Conservation (phyloP, 2,888 invertebrate species). For the Nymphalis polychloros region DNA sequence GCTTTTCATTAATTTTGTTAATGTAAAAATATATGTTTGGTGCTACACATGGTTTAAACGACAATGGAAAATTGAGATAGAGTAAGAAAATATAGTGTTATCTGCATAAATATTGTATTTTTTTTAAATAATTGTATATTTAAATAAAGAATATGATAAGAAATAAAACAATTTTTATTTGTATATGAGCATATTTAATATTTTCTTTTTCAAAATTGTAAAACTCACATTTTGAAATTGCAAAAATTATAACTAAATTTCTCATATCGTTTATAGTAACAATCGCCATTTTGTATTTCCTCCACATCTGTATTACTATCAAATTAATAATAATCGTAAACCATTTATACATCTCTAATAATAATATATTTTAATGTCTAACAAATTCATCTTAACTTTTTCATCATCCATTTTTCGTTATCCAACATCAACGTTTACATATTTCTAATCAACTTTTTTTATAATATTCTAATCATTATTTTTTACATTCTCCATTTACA, state of each 20-base stretch:
- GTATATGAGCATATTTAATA: conserved; percentile 82
- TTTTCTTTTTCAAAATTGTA: conserved; percentile 82
- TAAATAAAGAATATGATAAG: not conserved
- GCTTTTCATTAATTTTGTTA: not conserved
- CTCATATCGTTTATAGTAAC: conserved; percentile 82
- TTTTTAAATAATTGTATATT: too few relatives aligned
- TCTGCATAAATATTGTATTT: too few relatives aligned
- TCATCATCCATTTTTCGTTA: conserved; percentile 68
- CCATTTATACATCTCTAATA: conserved; percentile 81
- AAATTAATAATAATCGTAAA: conserved; percentile 80
- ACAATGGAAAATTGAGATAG: too few relatives aligned
- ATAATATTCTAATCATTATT: conserved; percentile 71
- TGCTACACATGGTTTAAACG: too few relatives aligned
- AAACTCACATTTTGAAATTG: conserved; percentile 82
- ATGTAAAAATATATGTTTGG: too few relatives aligned
- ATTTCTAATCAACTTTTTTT: conserved; percentile 75
- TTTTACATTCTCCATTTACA: conserved; percentile 75
- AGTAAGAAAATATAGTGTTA: too few relatives aligned
- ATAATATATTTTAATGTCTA: conserved; percentile 81
- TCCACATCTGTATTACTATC: conserved; percentile 63
- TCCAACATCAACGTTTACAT: conserved; percentile 74
- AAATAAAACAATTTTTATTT: conserved; percentile 60
- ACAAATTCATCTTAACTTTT: conserved; percentile 79
- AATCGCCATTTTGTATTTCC: conserved; percentile 75
- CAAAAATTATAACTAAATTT: conserved; percentile 81